Evolutionary conservation across 1,140 invertebrate species (phyloP).

Genomic region (Samia ricini): DNA sequence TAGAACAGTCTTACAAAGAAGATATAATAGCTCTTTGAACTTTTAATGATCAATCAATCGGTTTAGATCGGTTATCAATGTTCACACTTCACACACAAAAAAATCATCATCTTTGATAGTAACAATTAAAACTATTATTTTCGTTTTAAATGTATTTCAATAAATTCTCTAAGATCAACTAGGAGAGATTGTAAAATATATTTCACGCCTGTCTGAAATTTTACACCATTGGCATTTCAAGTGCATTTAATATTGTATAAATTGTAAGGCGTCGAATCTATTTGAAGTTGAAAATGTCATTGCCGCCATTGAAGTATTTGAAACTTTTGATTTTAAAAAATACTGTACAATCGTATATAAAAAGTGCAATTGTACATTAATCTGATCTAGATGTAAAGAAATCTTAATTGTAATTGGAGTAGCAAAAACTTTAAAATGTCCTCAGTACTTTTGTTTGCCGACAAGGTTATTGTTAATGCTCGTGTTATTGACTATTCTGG

Average conservation of each 20-base stretch:
- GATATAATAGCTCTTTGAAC: too few relatives aligned
- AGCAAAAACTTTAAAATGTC: conserved; percentile 3
- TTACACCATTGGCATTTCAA: neutral
- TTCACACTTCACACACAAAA: too few relatives aligned
- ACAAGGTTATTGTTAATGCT: conserved; percentile 19
- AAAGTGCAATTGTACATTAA: neutral
- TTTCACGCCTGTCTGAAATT: neutral
- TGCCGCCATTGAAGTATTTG: neutral
- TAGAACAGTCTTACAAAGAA: too few relatives aligned
- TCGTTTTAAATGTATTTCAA: too few relatives aligned
- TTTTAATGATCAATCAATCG: too few relatives aligned
- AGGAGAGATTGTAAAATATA: neutral
- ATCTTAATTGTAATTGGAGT: conserved; percentile 8
- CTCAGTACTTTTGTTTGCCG: conserved; percentile 28
- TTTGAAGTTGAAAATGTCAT: neutral
- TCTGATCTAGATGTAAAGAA: neutral
- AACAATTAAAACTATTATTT: too few relatives aligned
- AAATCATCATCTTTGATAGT: too few relatives aligned
- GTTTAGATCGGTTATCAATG: too few relatives aligned
- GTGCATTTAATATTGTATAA: neutral
- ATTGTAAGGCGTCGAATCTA: neutral
- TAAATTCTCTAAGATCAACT: too few relatives aligned
- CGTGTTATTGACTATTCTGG: conserved; percentile 27
- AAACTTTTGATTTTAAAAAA: neutral
- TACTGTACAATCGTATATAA: neutral